phyloP scores from a whole-genome alignment of 2,113 vertebrate species.

The Prolemur simus region DNA sequence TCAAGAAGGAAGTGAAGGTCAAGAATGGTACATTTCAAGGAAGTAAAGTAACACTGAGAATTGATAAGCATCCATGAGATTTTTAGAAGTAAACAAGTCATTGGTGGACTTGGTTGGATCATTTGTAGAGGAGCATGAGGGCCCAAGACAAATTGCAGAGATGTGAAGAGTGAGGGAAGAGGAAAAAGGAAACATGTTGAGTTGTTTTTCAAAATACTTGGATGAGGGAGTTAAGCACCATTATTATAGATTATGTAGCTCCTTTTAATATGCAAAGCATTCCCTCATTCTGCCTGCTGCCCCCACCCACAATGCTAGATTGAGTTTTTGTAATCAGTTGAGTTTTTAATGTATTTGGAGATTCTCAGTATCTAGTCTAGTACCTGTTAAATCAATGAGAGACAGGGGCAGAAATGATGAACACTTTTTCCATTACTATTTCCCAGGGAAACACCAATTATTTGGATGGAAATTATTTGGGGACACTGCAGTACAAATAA shows the following conservation, averaged over 20 bases:
- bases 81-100: not conserved
- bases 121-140: not conserved
- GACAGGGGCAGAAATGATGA: not conserved
- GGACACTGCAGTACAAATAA: not conserved
- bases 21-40: not conserved
- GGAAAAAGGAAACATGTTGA: not conserved
- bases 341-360: not conserved
- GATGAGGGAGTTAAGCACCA: not conserved
- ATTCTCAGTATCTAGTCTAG: not conserved
- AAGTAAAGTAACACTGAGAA: not conserved
- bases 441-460: constrained; percentile 50
- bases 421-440: not conserved
- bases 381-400: constrained; percentile 24
- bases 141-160: not conserved
- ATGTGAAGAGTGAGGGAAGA: not conserved
- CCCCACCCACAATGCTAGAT: not conserved
- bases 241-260: not conserved
- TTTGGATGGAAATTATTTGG: constrained; percentile 42
- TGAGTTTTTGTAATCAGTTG: not conserved
- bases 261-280: not conserved
- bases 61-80: not conserved
- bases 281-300: too few species aligned
- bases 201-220: not conserved
- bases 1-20: not conserved
- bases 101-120: not conserved